Evolutionary conservation across 64 coral and sea anemone species (phyloP).

Genomic region (Dendrophyllia cribrosa): DNA sequence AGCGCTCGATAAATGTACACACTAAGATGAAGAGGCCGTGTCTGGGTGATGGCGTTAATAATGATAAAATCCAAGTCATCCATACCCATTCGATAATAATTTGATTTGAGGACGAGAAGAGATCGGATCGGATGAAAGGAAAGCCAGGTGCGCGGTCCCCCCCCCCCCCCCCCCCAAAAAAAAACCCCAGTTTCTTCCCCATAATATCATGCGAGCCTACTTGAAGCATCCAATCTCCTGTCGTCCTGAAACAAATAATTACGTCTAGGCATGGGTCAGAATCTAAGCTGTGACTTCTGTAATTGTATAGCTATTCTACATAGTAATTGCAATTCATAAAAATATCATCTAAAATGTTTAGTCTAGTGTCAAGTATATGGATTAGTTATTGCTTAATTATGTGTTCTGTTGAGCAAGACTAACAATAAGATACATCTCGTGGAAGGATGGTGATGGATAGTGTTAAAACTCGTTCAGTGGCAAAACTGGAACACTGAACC

Average conservation of each 20-base stretch:
- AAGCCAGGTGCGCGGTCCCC: too few relatives aligned
- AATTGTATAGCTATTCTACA: conserved; percentile 41
- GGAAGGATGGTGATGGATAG: neutral
- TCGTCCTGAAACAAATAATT: too few relatives aligned
- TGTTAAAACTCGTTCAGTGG: neutral
- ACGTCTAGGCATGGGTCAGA: too few relatives aligned
- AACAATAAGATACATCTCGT: conserved; percentile 33
- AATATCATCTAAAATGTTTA: conserved; percentile 62
- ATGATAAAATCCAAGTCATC: neutral
- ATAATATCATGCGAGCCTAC: too few relatives aligned
- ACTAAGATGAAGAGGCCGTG: neutral
- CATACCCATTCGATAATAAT: too few relatives aligned
- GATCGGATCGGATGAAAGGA: too few relatives aligned
- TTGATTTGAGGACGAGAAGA: too few relatives aligned
- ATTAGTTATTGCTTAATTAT: neutral
- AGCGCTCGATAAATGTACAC: neutral
- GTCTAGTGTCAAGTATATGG: conserved; percentile 31
- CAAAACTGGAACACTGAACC: neutral
- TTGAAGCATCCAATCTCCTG: too few relatives aligned
- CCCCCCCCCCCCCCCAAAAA: too few relatives aligned
- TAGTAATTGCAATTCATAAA: conserved; percentile 55
- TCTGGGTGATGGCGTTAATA: conserved; percentile 32
- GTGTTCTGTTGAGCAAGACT: conserved; percentile 14
- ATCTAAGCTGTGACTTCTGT: neutral
- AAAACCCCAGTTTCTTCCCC: too few relatives aligned